Evolutionary conservation across 2,113 vertebrate species (phyloP), one percentile per base, ranked within the genome.

Genomic region (Sprattus sprattus): DNA sequence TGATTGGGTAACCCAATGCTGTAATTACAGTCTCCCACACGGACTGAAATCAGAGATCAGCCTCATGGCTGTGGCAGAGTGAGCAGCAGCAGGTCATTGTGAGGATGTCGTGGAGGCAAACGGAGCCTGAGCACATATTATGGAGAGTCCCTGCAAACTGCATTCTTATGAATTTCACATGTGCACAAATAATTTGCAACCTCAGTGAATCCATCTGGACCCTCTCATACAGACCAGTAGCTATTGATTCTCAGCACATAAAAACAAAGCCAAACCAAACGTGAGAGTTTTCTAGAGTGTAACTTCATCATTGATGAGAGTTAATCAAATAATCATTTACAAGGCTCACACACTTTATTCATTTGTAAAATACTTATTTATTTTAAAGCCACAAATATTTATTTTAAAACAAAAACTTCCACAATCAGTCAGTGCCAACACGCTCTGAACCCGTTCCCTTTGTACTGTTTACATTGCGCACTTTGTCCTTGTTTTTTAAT

Each of bases 21-120:
- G 57, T 92, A 93, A 94, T 93, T 91, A 92, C 88, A 88, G 90
- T 91, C 92, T 91, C 92, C 92, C 93, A 93, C 91, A 87, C 78
- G 85, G 88, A 85, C 88, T 89, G 92, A 93, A 93, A 92, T 89
- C 78, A 87, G 92, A 93, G 89, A 90, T 89, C 18, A 78, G 85
- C 49, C 92, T 86, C 82, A 85, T 75, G 82, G 82, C 84, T 83
- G 81, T 28, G 45, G 81, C 83, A 7, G 89, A 54, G 71, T 81
- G 86, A 87, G 83, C 81, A 83, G 32, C 49, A 25, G 86, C 49
- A 86, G 88, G 88, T 91, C 89, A 89, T 87, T 89, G 90, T 85
- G 45, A 11, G 91, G 88, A 84, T 83, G 87, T 71, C 11, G 28
- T 32, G 46, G 52, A 83, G 64, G 82, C 44, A 84, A 44, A 32